These are phyloP conservation scores for Zele albiditarsus DNA, from an alignment of 2,888 invertebrate species.

Conservation along the genomic window DNA sequence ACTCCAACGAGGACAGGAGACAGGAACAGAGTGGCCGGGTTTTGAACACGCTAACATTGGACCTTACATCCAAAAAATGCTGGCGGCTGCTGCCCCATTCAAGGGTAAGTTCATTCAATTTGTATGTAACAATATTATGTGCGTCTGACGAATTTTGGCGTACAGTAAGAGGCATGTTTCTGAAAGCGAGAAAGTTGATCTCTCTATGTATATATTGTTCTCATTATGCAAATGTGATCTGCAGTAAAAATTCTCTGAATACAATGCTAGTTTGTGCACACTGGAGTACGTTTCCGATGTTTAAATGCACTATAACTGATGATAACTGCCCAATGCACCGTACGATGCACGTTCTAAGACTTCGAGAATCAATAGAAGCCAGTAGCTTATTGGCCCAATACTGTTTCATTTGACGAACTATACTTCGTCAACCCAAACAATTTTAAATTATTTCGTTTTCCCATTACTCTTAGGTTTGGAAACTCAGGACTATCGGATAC, in stretches of 20 bases:
- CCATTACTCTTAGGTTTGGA: conserved; percentile 62
- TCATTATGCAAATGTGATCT: too few relatives aligned
- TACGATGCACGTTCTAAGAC: conserved; percentile 56
- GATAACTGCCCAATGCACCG: conserved; percentile 27
- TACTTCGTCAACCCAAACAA: not conserved
- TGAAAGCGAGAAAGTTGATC: too few relatives aligned
- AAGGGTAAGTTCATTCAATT: conserved; percentile 60
- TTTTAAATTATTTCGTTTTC: conserved; percentile 12
- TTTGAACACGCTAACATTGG: conserved; percentile 74
- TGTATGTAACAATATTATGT: too few relatives aligned
- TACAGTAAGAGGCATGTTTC: too few relatives aligned
- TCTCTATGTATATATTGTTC: too few relatives aligned
- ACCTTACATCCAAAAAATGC: conserved; percentile 76
- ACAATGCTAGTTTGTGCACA: too few relatives aligned
- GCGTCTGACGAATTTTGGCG: too few relatives aligned
- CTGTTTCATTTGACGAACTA: conserved; percentile 16
- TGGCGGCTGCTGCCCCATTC: conserved; percentile 70
- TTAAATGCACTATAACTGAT: not conserved
- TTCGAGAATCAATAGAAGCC: conserved; percentile 71
- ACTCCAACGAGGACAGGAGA: conserved; percentile 73
- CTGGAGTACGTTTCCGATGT: too few relatives aligned
- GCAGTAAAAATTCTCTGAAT: too few relatives aligned
- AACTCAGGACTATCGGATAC: conserved; percentile 73
- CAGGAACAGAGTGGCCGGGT: conserved; percentile 74
- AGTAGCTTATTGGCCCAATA: conserved; percentile 48